Conservation (phyloP, 2,888 invertebrate genomes). For the Bombylius major region DNA sequence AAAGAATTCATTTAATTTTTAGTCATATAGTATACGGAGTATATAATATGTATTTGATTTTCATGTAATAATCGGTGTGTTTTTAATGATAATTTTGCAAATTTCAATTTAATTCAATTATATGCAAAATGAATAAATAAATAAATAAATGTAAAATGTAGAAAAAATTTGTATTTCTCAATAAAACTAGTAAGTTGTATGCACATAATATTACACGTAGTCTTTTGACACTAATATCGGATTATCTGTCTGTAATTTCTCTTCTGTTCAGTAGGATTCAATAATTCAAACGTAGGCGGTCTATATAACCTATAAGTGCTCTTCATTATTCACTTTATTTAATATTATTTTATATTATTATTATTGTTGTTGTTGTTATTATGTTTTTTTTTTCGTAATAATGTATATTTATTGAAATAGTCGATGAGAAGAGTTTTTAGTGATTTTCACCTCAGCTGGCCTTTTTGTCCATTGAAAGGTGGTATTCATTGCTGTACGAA, state of each 20-base stretch:
- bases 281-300: neutral
- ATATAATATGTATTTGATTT: no score
- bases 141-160: neutral
- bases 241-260: neutral
- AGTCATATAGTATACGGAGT: no score
- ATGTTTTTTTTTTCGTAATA: neutral
- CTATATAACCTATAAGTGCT: neutral
- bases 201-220: no score
- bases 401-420: neutral
- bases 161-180: neutral
- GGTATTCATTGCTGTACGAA: neutral
- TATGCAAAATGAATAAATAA: neutral
- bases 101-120: neutral
- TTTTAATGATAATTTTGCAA: neutral
- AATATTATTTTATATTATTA: no score
- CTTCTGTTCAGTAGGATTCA: neutral
- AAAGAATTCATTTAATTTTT: no score
- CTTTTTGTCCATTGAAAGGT: neutral
- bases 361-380: neutral
- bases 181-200: neutral
- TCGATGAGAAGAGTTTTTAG: neutral
- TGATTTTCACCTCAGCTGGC: constrained; percentile 8
- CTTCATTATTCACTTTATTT: neutral
- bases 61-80: no score
- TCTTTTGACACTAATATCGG: neutral